A percentile compares a stretch with the other conserved stretches of the same genome.
phyloP scores from a whole-genome alignment of 2,113 vertebrate species.

The Cottus gobio region DNA sequence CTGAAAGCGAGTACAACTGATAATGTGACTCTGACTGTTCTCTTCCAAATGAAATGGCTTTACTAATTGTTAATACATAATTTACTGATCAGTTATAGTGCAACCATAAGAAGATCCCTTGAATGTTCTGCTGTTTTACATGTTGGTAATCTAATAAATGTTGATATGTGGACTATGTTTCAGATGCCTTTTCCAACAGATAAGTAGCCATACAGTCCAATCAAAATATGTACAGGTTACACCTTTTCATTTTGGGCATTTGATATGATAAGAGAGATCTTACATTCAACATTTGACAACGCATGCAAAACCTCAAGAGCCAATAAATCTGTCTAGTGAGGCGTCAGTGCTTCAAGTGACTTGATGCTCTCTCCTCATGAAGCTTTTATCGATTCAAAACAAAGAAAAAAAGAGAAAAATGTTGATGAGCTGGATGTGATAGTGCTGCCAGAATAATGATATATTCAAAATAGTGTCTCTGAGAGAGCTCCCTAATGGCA shows the following conservation, averaged over 20 bases:
- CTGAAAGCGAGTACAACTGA: not conserved
- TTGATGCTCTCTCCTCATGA: constrained; percentile 51
- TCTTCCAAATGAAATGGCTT: not conserved
- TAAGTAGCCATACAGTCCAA: not conserved
- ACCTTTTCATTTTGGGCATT: not conserved
- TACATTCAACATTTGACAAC: constrained; percentile 26
- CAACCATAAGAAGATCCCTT: not conserved
- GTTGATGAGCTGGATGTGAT: constrained; percentile 65
- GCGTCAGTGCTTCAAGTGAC: constrained; percentile 49
- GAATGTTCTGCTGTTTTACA: not conserved
- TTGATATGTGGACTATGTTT: not conserved
- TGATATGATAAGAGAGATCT: constrained; percentile 10
- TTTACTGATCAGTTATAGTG: not conserved
- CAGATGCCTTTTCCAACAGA: not conserved
- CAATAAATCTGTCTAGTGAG: constrained; percentile 42
- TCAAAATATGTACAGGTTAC: not conserved
- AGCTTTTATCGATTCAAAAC: constrained; percentile 69
- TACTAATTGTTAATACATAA: not conserved
- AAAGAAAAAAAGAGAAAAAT: constrained; percentile 55
- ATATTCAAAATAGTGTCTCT: constrained; percentile 72
- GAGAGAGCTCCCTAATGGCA: constrained; percentile 70
- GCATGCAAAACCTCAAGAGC: constrained; percentile 32
- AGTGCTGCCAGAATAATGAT: constrained; percentile 73
- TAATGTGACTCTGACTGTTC: not conserved
- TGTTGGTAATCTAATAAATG: not conserved